phyloP scores from a whole-genome alignment of 2,113 vertebrate genomes.

The Cololabis saira region DNA sequence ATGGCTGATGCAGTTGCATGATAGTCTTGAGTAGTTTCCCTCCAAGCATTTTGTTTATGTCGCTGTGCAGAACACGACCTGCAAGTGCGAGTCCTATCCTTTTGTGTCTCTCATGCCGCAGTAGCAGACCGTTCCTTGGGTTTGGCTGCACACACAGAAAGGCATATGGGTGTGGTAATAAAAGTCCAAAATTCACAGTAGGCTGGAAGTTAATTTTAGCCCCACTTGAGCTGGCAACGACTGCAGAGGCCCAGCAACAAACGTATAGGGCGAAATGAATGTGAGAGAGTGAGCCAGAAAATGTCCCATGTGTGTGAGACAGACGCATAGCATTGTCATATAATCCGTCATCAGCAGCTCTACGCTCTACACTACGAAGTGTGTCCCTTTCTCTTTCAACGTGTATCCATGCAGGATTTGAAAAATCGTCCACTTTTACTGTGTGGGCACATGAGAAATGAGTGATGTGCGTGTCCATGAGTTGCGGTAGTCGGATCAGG shows the following conservation, averaged over 20 bases:
- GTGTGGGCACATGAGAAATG: conserved; percentile 56
- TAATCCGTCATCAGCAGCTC: conserved; percentile 51
- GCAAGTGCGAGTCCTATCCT: conserved; percentile 30
- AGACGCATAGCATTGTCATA: conserved; percentile 50
- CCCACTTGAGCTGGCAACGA: conserved; percentile 60
- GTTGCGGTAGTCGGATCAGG: too few species aligned
- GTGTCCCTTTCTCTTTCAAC: conserved; percentile 29
- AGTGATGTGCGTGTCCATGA: conserved; percentile 34
- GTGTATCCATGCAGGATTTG: conserved; percentile 56
- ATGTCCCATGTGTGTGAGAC: conserved; percentile 38
- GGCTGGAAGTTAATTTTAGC: conserved; percentile 78
- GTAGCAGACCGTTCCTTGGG: conserved; percentile 36
- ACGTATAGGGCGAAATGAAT: conserved; percentile 26
- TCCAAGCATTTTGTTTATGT: conserved; percentile 48
- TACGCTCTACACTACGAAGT: conserved; percentile 30
- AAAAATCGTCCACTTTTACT: conserved; percentile 36
- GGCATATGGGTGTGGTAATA: conserved; percentile 67
- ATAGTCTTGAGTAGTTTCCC: conserved; percentile 49
- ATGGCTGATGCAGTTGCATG: conserved; percentile 24
- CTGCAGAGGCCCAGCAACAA: conserved; percentile 49
- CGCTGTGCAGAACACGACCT: conserved; percentile 25
- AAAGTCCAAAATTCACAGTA: conserved; percentile 66
- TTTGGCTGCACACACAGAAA: conserved; percentile 58
- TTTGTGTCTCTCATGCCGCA: conserved; percentile 30
- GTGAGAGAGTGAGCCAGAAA: conserved; percentile 23